These are phyloP conservation scores for Acyrthosiphon pisum DNA, from an alignment of 1,140 invertebrate genomes.

Conservation along the genomic window DNA sequence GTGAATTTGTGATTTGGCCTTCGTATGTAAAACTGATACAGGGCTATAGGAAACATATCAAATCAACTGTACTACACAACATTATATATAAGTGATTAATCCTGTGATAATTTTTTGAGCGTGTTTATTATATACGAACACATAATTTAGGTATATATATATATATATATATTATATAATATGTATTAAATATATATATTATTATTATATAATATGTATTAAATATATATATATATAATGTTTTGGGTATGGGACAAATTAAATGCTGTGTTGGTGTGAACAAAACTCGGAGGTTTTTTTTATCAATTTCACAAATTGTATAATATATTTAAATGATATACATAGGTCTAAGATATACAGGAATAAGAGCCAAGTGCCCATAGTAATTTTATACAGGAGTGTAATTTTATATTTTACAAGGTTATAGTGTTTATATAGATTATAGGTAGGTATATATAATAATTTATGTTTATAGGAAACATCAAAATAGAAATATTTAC, in stretches of 20 bases:
- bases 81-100: conserved; percentile 37
- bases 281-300: neutral
- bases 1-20: conserved; percentile 59
- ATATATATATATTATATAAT: neutral
- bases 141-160: neutral
- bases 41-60: conserved; percentile 57
- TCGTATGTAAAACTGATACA: conserved; percentile 57
- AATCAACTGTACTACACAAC: conserved; percentile 53
- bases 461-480: neutral
- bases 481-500: conserved; percentile 64
- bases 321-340: neutral
- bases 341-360: neutral
- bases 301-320: neutral
- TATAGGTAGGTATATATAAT: conserved; percentile 18
- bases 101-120: neutral
- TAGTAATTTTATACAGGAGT: neutral
- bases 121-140: conserved; percentile 34
- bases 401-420: conserved; percentile 22
- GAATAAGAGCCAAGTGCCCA: neutral
- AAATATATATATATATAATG: neutral
- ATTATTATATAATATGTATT: too few species aligned
- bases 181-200: neutral
- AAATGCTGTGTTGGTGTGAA: neutral
- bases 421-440: neutral
- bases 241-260: neutral